phyloP scores from a whole-genome alignment of 2,888 invertebrate species.

The Phanerotoma sp. region DNA sequence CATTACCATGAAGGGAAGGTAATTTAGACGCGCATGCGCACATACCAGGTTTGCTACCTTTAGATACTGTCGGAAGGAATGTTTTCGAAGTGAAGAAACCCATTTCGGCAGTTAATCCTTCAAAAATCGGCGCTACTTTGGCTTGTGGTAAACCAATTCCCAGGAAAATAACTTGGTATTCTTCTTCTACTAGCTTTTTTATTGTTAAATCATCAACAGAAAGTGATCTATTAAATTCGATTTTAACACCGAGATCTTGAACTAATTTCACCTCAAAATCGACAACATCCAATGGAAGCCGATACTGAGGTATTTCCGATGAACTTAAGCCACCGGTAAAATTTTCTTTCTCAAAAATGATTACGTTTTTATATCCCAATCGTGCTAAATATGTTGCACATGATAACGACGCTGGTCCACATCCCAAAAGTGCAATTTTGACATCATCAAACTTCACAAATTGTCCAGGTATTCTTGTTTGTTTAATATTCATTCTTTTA shows the following conservation, averaged over 20 bases:
- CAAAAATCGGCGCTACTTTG: constrained; percentile 76
- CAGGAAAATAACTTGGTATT: constrained; percentile 78
- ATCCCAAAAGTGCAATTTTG: constrained; percentile 87
- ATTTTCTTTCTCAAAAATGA: constrained; percentile 86
- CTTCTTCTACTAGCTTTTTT: constrained; percentile 64
- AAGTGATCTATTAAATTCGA: constrained; percentile 73
- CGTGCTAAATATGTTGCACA: constrained; percentile 95
- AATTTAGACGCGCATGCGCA: constrained; percentile 66
- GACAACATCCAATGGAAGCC: constrained; percentile 89
- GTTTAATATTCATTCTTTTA: constrained; percentile 89
- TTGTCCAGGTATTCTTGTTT: constrained; percentile 77
- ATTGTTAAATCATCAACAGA: constrained; percentile 74
- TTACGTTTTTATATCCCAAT: constrained; percentile 87
- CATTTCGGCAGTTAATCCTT: constrained; percentile 70
- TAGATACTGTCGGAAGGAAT: constrained; percentile 85
- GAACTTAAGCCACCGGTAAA: constrained; percentile 92
- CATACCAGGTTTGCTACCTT: constrained; percentile 83
- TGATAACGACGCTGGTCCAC: constrained; percentile 94
- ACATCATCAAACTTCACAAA: constrained; percentile 59
- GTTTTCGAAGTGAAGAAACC: constrained; percentile 96
- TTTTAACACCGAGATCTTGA: constrained; percentile 89
- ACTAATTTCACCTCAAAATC: constrained; percentile 91
- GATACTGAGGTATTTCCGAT: constrained; percentile 95
- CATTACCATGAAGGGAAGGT: constrained; percentile 77
- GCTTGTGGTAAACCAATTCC: constrained; percentile 91